Percentiles rank a stretch among this genome's conserved stretches.
Evolutionary conservation across 2,888 invertebrate species (phyloP).

Genomic region (Microctonus aethiopoides): DNA sequence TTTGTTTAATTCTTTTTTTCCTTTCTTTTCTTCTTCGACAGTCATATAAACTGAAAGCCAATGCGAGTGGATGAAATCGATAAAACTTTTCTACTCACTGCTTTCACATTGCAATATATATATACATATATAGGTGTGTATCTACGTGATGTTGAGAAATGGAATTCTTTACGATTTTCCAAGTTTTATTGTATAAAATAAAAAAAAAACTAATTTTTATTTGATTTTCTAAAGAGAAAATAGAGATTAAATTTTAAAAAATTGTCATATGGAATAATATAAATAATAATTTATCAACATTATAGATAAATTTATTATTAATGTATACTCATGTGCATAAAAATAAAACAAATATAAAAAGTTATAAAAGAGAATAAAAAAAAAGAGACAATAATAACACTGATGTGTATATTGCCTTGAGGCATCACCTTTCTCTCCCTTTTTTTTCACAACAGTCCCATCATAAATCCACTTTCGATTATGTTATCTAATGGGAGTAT

Average conservation of each 20-base stretch:
- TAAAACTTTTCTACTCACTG: constrained; percentile 44
- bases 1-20: neutral
- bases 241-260: neutral
- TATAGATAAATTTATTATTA: neutral
- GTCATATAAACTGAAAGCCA: constrained; percentile 20
- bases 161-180: constrained; percentile 40
- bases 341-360: neutral
- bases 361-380: neutral
- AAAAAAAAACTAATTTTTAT: neutral
- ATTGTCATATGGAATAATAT: too few relatives aligned
- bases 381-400: constrained; percentile 3
- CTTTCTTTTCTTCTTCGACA: neutral
- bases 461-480: constrained; percentile 66
- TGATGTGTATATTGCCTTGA: constrained; percentile 36
- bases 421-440: constrained; percentile 32
- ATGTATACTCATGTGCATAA: neutral
- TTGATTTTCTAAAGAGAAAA: neutral
- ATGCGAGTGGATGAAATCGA: constrained; percentile 40
- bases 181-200: constrained; percentile 1
- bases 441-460: constrained; percentile 34
- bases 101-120: constrained; percentile 22
- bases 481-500: constrained; percentile 65
- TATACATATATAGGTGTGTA: too few relatives aligned
- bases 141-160: constrained; percentile 41
- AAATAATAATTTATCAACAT: neutral